Evolutionary conservation across 1,140 invertebrate species (phyloP), one percentile per base, ranked within the genome.

Genomic region (Drosophila lacertosa): DNA sequence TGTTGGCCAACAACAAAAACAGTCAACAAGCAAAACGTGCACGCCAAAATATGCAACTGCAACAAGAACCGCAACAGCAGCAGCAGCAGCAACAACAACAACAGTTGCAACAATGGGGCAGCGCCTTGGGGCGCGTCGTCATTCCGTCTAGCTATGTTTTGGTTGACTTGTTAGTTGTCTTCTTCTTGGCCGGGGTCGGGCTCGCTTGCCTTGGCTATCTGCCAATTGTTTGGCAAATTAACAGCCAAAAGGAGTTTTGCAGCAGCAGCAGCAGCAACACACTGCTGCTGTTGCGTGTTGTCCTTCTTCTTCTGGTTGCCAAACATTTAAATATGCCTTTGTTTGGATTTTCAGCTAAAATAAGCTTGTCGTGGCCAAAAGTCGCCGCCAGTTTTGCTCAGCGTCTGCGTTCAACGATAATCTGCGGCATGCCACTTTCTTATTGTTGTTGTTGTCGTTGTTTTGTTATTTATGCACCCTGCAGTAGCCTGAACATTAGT

Each of bases 181-280:
- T 77, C 47, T 51, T 63, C 42, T 40, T 50, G 15, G 24, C 47
- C 66, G 35, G 45, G 60, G 68, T 71, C 53, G 62, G 62, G 39
- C 44, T 37, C 45, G 68, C 45, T 48, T 57, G 77, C 58, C 55
- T 77, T 83, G 80, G 80, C 80, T 79, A 84, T 84, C 81, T 86
- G 73, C 81, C 81, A 84, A 84, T 84, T 84, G 81, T 80, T 86
- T 84, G 80, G 81, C 82, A 84, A 84, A 84, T 84, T 84, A 84
- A 84, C 81, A 86, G 81, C 75, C 76, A 58, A 75, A 84, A 80
- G 78, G 80, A 67, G 69, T 72, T 72, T 72, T 57, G 62, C 39
- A 24, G 20, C 48, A 45, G 15, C 42, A 22, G 22, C 3, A 40
- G n/a, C 29, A 20, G 33, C 26, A 40, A 48, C 48, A 45, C 57